Evolutionary conservation across 2,113 vertebrate species (phyloP).

Genomic region (Macroglossus sobrinus): DNA sequence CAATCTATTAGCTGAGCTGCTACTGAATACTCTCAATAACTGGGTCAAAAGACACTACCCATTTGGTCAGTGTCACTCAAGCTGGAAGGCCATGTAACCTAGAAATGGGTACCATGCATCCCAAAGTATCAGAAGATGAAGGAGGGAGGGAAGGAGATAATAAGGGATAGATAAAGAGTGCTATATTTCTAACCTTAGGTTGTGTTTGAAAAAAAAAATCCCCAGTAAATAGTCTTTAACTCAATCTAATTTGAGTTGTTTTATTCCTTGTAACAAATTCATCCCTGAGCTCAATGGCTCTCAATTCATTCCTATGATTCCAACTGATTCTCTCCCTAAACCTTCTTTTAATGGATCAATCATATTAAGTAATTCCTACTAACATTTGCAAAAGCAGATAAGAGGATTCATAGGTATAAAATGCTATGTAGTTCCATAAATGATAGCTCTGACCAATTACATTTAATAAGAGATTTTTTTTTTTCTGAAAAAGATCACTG

Average conservation of each 20-base stretch:
- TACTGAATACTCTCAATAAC: background rate
- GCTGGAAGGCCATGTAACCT: background rate
- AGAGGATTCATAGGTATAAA: background rate
- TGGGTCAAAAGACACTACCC: background rate
- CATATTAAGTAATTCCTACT: background rate
- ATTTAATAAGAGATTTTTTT: background rate
- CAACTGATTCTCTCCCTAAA: background rate
- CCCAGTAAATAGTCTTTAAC: background rate
- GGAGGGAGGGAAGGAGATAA: background rate
- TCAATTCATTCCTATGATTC: background rate
- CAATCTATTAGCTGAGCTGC: background rate
- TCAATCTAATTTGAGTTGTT: background rate
- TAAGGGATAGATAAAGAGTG: background rate
- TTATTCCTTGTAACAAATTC: background rate
- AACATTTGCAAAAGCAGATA: background rate
- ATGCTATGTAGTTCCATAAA: background rate
- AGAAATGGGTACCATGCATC: background rate
- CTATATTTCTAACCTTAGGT: background rate
- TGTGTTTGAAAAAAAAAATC: background rate
- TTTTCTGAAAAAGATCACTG: background rate
- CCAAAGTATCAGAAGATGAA: background rate
- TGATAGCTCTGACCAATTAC: background rate
- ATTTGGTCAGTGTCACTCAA: background rate
- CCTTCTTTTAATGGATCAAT: background rate
- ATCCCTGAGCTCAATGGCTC: background rate